Conservation (phyloP, 2,888 invertebrate species). For the Coleophora deauratella region DNA sequence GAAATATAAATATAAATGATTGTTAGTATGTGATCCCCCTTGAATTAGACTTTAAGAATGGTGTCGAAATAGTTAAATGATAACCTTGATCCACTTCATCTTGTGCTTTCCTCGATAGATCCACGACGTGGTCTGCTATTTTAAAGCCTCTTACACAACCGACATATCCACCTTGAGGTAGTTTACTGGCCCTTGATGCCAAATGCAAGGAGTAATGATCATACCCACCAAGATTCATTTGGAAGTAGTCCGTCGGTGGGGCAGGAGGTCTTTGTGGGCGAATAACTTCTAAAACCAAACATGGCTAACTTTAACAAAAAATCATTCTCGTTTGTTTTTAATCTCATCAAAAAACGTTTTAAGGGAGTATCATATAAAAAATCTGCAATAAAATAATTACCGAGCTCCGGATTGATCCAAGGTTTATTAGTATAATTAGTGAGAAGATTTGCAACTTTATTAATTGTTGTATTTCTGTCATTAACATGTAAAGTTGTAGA, state of each 20-base stretch:
- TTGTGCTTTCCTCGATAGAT: constrained; percentile 81
- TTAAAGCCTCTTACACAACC: constrained; percentile 91
- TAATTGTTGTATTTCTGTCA: constrained; percentile 80
- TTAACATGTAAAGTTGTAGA: constrained; percentile 88
- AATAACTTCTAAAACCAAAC: constrained; percentile 79
- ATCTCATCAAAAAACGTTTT: background rate
- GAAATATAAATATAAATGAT: constrained; percentile 9
- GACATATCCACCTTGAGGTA: constrained; percentile 81
- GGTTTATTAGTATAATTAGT: constrained; percentile 88
- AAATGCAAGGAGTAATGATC: constrained; percentile 81
- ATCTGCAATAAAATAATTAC: constrained; percentile 52
- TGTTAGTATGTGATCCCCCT: background rate
- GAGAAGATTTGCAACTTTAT: constrained; percentile 80
- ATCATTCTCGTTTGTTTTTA: background rate
- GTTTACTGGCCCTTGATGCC: constrained; percentile 42
- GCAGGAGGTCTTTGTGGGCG: constrained; percentile 92
- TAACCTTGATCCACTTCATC: constrained; percentile 80
- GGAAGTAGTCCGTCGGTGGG: constrained; percentile 91
- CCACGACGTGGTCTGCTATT: constrained; percentile 86
- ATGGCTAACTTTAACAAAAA: background rate
- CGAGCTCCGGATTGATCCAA: constrained; percentile 87
- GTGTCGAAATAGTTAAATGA: background rate
- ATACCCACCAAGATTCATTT: constrained; percentile 90
- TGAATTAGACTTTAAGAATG: background rate
- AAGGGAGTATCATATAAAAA: background rate